Conservation (phyloP, 2,888 invertebrate species). For the Cheilosia soror region DNA sequence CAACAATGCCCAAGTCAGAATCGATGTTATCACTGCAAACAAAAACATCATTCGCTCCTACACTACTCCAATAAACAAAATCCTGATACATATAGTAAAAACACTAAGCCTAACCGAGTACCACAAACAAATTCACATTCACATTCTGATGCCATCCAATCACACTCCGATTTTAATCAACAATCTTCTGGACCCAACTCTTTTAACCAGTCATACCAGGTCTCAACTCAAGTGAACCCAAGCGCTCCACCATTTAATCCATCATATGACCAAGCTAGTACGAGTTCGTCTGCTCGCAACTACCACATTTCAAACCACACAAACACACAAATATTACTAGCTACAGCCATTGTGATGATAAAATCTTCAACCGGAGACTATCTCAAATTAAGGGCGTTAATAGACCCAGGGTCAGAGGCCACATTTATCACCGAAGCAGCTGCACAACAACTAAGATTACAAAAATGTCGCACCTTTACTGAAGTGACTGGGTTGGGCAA, state of each 20-base stretch:
- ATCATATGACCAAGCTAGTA: background rate
- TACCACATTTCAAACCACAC: background rate
- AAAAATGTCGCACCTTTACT: background rate
- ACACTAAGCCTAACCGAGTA: background rate
- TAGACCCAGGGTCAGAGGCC: constrained; percentile 10
- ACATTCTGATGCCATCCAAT: background rate
- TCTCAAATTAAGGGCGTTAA: background rate
- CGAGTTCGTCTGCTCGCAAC: background rate
- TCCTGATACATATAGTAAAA: background rate
- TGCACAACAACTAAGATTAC: background rate
- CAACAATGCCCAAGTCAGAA: constrained; percentile 20
- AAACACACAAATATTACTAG: background rate
- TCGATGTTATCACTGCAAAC: constrained; percentile 22
- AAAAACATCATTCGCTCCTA: constrained; percentile 26
- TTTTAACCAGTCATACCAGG: background rate
- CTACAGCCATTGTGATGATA: constrained; percentile 2
- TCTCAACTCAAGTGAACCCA: constrained; percentile 1
- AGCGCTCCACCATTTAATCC: background rate
- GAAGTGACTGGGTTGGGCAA: constrained; percentile 19
- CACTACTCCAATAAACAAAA: background rate
- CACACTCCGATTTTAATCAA: background rate
- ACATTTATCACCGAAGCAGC: constrained; percentile 31
- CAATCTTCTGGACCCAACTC: background rate
- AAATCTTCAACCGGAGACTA: constrained; percentile 1
- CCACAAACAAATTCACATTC: background rate